Percentiles rank a stretch among this genome's conserved stretches.
Evolutionary conservation across 2,113 vertebrate genomes (phyloP).

Genomic region (Collichthys lucidus): DNA sequence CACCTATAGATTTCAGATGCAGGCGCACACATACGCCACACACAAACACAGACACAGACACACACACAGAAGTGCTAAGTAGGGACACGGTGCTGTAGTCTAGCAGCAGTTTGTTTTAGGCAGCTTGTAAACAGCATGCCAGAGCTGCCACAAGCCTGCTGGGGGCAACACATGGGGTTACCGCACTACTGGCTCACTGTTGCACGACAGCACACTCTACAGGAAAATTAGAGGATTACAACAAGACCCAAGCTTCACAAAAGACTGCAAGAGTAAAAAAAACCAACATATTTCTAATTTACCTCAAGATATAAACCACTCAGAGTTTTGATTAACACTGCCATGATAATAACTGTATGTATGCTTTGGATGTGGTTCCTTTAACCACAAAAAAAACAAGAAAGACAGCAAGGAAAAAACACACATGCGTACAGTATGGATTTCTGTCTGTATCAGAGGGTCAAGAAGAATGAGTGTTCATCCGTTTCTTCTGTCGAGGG

Average conservation of each 20-base stretch:
- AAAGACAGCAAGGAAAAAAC: not conserved
- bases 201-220: constrained; percentile 74
- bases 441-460: not conserved
- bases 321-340: not conserved
- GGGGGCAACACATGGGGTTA: constrained; percentile 39
- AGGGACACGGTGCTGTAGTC: constrained; percentile 60
- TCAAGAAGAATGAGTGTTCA: not conserved
- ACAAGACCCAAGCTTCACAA: not conserved
- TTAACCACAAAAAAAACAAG: not conserved
- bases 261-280: not conserved
- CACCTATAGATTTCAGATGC: constrained; percentile 29
- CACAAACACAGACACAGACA: no score
- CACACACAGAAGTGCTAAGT: constrained; percentile 60
- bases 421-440: not conserved
- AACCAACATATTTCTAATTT: not conserved
- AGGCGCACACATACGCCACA: not conserved
- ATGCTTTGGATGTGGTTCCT: not conserved
- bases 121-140: constrained; percentile 80
- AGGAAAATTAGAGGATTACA: constrained; percentile 42
- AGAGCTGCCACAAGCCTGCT: constrained; percentile 64
- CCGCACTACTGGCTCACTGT: constrained; percentile 22
- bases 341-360: no score
- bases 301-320: not conserved
- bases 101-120: constrained; percentile 77
- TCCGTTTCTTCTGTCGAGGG: not conserved